phyloP scores from a whole-genome alignment of 64 coral and sea anemone species.

The Pocillopora verrucosa region DNA sequence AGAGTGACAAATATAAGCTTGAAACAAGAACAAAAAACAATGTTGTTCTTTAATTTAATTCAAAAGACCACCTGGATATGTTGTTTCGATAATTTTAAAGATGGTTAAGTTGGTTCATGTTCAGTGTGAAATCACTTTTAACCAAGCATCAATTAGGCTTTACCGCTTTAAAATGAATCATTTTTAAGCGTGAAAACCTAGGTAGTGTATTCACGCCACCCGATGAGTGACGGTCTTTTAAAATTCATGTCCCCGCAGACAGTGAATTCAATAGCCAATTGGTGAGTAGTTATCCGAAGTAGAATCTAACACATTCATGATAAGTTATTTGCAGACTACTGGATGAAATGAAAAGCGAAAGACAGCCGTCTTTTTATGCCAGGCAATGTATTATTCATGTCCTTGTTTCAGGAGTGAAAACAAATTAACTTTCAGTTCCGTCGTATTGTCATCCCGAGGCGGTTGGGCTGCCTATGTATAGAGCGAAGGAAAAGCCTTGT shows the following conservation, averaged over 20 bases:
- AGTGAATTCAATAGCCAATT: neutral
- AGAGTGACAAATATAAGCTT: no score
- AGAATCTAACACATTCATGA: neutral
- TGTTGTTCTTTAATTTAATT: no score
- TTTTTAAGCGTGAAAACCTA: no score
- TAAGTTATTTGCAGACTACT: neutral
- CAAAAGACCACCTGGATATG: no score
- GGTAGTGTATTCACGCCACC: no score
- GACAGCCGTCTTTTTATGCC: neutral
- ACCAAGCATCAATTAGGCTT: no score
- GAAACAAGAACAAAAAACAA: no score
- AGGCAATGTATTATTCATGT: neutral
- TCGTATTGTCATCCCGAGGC: neutral
- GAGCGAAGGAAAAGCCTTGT: neutral
- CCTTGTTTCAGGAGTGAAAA: neutral
- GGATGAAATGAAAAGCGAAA: neutral
- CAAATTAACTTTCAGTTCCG: neutral
- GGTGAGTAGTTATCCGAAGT: neutral
- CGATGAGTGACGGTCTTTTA: no score
- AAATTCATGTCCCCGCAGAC: neutral
- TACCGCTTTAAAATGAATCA: no score
- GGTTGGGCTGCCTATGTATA: neutral
- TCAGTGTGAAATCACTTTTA: no score
- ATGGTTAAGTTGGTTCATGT: no score
- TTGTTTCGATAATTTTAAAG: no score